Conservation (phyloP, 2,797 vertebrate species). For the Gallinago nigripennis region DNA sequence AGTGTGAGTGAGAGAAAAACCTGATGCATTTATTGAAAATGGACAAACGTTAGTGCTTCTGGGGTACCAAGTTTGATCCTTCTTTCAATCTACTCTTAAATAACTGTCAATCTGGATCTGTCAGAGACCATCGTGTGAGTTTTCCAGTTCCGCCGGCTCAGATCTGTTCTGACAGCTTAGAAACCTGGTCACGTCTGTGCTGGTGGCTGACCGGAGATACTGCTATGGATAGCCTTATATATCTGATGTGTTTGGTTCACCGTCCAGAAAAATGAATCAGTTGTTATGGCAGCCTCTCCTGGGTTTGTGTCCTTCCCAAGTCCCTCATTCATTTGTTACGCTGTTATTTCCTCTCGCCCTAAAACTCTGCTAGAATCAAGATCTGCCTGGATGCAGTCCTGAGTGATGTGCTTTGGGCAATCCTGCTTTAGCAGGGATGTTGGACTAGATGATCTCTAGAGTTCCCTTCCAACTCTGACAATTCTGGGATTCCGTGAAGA, state of each 20-base stretch:
- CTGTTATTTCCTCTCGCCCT: neutral
- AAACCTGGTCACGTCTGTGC: neutral
- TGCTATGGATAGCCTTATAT: neutral
- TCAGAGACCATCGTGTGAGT: neutral
- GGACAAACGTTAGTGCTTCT: neutral
- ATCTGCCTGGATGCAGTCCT: no score
- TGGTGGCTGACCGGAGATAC: neutral
- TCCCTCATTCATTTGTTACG: fast-evolving
- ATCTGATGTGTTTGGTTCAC: neutral
- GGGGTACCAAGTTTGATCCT: neutral
- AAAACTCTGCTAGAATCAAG: neutral
- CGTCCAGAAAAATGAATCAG: neutral
- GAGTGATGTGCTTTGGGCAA: no score
- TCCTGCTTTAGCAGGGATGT: no score
- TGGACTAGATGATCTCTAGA: no score
- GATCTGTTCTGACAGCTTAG: neutral
- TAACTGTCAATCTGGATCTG: neutral
- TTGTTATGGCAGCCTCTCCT: neutral
- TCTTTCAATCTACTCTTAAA: neutral
- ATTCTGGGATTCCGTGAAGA: no score
- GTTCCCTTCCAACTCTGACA: no score
- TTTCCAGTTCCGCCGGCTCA: neutral
- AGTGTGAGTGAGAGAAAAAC: neutral
- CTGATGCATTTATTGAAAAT: neutral
- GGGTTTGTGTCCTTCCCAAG: neutral